Evolutionary conservation across 2,113 vertebrate genomes (phyloP).

Genomic region (Bubo scandiacus): DNA sequence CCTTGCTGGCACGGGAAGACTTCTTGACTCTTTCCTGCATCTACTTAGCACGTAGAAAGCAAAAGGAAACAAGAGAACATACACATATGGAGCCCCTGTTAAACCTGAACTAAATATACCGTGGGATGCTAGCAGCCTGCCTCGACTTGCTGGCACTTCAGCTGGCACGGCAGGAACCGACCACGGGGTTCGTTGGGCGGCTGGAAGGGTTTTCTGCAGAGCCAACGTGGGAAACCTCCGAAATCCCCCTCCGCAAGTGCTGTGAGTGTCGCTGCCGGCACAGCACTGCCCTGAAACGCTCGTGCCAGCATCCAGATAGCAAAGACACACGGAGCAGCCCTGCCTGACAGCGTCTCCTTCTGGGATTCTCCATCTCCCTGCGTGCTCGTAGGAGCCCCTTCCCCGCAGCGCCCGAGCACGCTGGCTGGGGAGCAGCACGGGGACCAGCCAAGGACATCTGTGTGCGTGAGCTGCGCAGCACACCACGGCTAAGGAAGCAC

Average conservation of each 20-base stretch:
- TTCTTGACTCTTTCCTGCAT: slow-evolving; percentile 20
- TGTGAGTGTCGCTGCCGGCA: background rate
- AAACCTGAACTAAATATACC: slow-evolving; percentile 55
- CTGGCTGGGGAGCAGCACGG: background rate
- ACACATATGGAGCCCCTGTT: slow-evolving; percentile 15
- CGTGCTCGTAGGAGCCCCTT: background rate
- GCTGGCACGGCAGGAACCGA: background rate
- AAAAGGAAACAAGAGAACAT: slow-evolving; percentile 32
- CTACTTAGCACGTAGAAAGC: slow-evolving; percentile 48
- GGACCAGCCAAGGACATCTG: background rate
- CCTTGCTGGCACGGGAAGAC: background rate
- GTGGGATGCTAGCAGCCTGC: background rate
- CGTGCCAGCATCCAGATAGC: background rate
- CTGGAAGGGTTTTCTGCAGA: background rate
- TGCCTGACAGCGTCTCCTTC: background rate
- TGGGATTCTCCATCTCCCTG: background rate
- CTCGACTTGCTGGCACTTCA: background rate
- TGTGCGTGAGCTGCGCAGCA: background rate
- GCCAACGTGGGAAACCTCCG: background rate
- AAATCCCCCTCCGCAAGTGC: background rate
- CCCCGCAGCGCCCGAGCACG: background rate
- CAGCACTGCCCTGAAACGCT: background rate
- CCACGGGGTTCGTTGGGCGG: fast-evolving
- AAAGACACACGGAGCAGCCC: background rate
- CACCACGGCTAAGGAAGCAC: background rate